Conservation (phyloP, 2,113 vertebrate genomes). For the Oostethus manadensis region DNA sequence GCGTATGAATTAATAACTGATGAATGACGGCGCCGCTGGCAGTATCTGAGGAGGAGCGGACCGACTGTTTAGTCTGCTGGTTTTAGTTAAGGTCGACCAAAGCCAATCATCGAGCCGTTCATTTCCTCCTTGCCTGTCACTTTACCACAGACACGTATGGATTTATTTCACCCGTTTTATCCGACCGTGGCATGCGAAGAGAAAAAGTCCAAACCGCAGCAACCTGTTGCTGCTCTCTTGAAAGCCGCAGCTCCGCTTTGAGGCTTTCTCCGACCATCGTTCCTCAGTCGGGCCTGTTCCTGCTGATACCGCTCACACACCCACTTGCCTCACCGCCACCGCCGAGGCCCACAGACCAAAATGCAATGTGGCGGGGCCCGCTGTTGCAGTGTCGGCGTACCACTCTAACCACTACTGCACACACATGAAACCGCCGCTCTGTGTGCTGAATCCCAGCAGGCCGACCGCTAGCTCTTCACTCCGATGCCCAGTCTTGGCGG, state of each 20-base stretch:
- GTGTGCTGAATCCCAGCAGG: slow-evolving; percentile 50
- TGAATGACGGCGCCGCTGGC: slow-evolving; percentile 47
- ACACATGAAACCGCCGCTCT: slow-evolving; percentile 58
- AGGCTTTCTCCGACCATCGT: slow-evolving; percentile 30
- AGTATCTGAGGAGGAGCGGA: slow-evolving; percentile 34
- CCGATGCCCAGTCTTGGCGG: slow-evolving; percentile 45
- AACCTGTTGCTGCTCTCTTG: slow-evolving; percentile 43
- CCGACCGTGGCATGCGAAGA: slow-evolving; percentile 7
- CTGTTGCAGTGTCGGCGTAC: slow-evolving; percentile 53
- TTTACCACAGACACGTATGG: slow-evolving; percentile 29
- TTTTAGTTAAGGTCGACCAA: slow-evolving; percentile 37
- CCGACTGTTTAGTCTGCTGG: slow-evolving; percentile 56
- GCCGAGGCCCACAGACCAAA: slow-evolving; percentile 43
- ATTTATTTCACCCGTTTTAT: slow-evolving; percentile 14
- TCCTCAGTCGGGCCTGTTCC: slow-evolving; percentile 23
- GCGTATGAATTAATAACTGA: slow-evolving; percentile 55
- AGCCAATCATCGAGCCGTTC: slow-evolving; percentile 36
- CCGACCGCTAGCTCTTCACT: slow-evolving; percentile 42
- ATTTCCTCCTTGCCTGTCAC: slow-evolving; percentile 36
- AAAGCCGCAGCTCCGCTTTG: slow-evolving; percentile 44
- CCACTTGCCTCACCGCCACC: slow-evolving; percentile 45
- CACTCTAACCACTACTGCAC: slow-evolving; percentile 64
- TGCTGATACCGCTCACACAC: slow-evolving; percentile 44
- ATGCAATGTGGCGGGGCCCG: slow-evolving; percentile 44
- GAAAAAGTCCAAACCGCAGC: slow-evolving; percentile 5